phyloP scores from a whole-genome alignment of 2,888 invertebrate species.

The Mythimna vitellina region DNA sequence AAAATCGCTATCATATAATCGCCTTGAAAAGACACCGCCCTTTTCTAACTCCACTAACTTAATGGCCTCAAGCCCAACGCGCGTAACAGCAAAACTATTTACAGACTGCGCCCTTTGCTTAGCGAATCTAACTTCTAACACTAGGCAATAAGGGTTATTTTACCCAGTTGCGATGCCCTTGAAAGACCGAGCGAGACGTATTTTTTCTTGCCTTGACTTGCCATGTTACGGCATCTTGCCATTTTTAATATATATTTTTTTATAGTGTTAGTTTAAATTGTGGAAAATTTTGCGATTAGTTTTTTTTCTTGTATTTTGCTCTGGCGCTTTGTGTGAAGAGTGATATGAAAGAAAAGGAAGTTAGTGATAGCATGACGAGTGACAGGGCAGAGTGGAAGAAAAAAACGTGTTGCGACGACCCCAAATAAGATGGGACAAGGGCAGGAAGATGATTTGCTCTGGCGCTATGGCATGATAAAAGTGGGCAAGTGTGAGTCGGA shows the following conservation, averaged over 20 bases:
- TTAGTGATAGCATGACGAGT: too few relatives aligned
- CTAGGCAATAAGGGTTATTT: constrained; percentile 31
- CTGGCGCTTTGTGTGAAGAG: too few relatives aligned
- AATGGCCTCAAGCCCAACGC: constrained; percentile 51
- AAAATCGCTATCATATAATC: background rate
- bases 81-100: constrained; percentile 66
- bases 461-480: too few relatives aligned
- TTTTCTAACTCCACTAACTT: constrained; percentile 26
- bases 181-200: constrained; percentile 45
- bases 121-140: constrained; percentile 38
- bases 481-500: too few relatives aligned
- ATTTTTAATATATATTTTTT: constrained; percentile 47
- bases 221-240: constrained; percentile 49
- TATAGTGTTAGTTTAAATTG: constrained; percentile 32
- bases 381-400: too few relatives aligned
- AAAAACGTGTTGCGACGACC: too few relatives aligned
- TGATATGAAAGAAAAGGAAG: too few relatives aligned
- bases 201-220: constrained; percentile 67
- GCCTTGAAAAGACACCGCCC: constrained; percentile 17
- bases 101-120: constrained; percentile 61
- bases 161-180: constrained; percentile 23
- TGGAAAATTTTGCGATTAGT: background rate
- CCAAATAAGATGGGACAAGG: too few relatives aligned
- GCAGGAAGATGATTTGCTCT: too few relatives aligned
- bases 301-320: background rate